Evolutionary conservation across 2,888 invertebrate genomes (phyloP), one percentile per base, ranked within the genome.

Genomic region (Trichopria drosophilae): DNA sequence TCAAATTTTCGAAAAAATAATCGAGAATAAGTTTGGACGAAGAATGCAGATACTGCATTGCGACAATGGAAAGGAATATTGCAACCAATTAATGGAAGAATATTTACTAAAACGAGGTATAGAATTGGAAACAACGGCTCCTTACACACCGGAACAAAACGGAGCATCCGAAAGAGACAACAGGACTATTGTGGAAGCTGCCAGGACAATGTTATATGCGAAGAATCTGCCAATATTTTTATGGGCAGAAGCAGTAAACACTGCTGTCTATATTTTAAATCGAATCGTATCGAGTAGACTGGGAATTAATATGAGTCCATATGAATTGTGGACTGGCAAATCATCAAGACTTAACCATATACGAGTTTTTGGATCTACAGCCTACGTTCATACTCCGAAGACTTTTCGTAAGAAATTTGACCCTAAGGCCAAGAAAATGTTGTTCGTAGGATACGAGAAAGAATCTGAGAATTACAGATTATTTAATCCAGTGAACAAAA

Each of bases 161-260:
- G 32, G 22, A 26, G 22, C 34, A n/a, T 29, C 55, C 0, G 53
- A 58, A n/a, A 13, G 54, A 5, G 52, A 45, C 3, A 60, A 57
- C 31, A 15, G 60, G 41, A 59, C 57, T 5, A 51, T 58, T 4
- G 39, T 55, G 1, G 55, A 57, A 35, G 16, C 45, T 24, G 44
- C 58, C 3, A 29, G 57, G n/a, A 51, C 57, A 6, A 57, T 59
- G 59, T 5, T 59, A 9, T 55, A 49, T n/a, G 22, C 45, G 20
- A 58, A 60, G 10, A 62, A 61, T 23, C 61, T 65, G 12, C 34
- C 13, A 7, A 32, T 19, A 12, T n/a, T 13, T 3, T 36, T 55
- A 7, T 55, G 51, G 48, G 45, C 48, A 2, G 55, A 55, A 41
- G 51, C 51, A 10, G 43, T 48, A 1, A 53, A 49, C 16, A 51